Evolutionary conservation across 2,113 vertebrate genomes (phyloP), one percentile per base, ranked within the genome.

Genomic region (Butorides virescens): DNA sequence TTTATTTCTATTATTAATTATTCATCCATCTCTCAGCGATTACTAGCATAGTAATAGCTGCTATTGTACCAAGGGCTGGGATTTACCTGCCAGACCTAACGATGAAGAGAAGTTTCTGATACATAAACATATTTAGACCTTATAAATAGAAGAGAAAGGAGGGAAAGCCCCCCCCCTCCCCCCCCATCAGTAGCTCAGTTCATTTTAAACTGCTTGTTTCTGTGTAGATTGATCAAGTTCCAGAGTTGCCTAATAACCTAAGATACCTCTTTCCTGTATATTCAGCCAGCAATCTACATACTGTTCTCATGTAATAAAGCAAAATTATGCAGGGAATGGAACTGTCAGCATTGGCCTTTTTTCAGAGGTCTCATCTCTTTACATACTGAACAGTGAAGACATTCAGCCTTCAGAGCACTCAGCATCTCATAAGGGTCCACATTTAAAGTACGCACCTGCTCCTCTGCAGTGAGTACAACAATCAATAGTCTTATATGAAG

Each of bases 1-100:
- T 93, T 97, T 97, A 85, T 96, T 95, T 97, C 85, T 95, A 9
- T 88, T 84, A 96, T 97, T 95, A 97, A 98, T 97, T 96, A 98
- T 97, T 97, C 92, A 98, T 96, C 81, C 52, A 5, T 63, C 88
- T 93, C 82, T 34, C 71, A 81, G 81, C 5, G 10, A 84, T 95
- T 92, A 84, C 55, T 62, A 47, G 77, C 52, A 36, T 56, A 70
- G 3, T 44, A 44, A 44, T 36, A 52, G 49, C 75, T 90, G 49
- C 81, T 88, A 25, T 71, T 77, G 32, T 76, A 71, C 61, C 42
- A 91, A 63, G 86, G 36, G 26, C 79, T 96, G 81, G 74, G 81
- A 95, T 95, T 93, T 95, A 90, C 74, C 67, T 94, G 67, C 79
- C 76, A 94, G 86, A 71, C 50, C 73, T 73, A 75, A 84, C 5